A percentile compares a stretch with the other conserved stretches of the same genome.
phyloP scores from a whole-genome alignment of 64 coral and sea anemone species.

The Dendronephthya gigantea region DNA sequence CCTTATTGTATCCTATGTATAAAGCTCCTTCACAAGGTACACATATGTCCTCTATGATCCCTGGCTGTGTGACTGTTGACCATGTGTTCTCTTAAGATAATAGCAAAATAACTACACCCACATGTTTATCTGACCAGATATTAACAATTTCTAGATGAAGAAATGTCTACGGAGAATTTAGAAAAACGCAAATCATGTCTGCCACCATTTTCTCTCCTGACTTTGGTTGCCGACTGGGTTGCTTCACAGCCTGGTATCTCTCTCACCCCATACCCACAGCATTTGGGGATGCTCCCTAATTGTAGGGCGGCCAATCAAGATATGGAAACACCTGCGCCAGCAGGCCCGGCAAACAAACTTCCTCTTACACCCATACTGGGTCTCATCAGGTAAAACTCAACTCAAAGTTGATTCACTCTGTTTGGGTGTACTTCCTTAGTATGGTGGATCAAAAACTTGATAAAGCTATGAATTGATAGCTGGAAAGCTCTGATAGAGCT shows the following conservation, averaged over 20 bases:
- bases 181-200: background rate
- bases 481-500: too few relatives aligned
- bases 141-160: background rate
- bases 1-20: slow-evolving; percentile 5
- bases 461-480: too few relatives aligned
- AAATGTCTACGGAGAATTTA: background rate
- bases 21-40: background rate
- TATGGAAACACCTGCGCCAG: background rate
- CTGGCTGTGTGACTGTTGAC: too few relatives aligned
- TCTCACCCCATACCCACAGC: background rate
- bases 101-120: too few relatives aligned
- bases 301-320: background rate
- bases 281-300: background rate
- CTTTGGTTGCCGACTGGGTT: background rate
- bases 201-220: background rate
- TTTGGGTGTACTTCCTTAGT: too few relatives aligned
- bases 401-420: background rate
- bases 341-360: background rate
- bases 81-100: too few relatives aligned
- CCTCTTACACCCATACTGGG: background rate
- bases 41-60: background rate
- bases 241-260: background rate
- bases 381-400: background rate
- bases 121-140: background rate
- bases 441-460: too few relatives aligned